Percentiles rank a stretch among this genome's conserved stretches.
phyloP scores from a whole-genome alignment of 2,113 vertebrate genomes.

The Montifringilla adamsi region DNA sequence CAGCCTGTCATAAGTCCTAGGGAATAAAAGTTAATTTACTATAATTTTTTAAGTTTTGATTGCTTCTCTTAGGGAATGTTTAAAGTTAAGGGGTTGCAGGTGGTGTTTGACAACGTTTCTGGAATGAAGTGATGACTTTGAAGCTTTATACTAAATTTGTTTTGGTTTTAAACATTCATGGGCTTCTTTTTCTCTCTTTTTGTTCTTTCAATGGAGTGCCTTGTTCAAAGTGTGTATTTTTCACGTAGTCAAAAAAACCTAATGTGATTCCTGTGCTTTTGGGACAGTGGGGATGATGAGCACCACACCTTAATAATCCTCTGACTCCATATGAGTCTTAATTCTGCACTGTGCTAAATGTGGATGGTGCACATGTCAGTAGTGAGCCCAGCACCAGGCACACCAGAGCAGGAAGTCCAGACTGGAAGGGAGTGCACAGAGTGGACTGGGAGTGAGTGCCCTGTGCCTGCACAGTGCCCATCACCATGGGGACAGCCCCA shows the following conservation, averaged over 20 bases:
- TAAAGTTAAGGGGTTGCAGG: constrained; percentile 10
- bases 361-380: neutral
- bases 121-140: constrained; percentile 10
- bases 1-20: neutral
- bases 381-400: neutral
- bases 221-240: neutral
- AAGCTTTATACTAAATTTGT: neutral
- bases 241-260: neutral
- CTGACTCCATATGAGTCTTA: neutral
- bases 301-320: neutral
- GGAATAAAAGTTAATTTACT: neutral
- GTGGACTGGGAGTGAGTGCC: neutral
- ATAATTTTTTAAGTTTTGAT: neutral
- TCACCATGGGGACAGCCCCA: neutral
- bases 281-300: neutral
- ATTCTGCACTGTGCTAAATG: neutral
- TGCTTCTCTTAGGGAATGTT: neutral
- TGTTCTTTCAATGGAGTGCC: neutral
- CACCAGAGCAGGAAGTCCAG: neutral
- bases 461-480: neutral
- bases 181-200: neutral
- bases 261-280: neutral
- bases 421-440: neutral
- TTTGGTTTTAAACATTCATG: neutral
- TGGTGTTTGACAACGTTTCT: neutral